phyloP scores from a whole-genome alignment of 2,888 invertebrate species.

The Barypeithes pellucidus region DNA sequence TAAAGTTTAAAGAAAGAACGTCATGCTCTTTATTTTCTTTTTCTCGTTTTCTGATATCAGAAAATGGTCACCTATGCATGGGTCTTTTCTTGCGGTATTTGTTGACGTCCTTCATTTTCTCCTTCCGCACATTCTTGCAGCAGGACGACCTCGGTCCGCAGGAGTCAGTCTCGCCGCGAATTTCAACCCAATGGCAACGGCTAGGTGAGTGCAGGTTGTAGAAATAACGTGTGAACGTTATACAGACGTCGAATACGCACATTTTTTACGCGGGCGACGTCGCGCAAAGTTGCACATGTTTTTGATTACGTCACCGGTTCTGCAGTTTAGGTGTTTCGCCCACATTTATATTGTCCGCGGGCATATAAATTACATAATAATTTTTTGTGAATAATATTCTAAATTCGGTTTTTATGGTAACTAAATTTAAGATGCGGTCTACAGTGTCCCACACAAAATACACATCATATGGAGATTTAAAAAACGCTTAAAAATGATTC shows the following conservation, averaged over 20 bases:
- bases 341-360: no score
- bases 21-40: neutral
- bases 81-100: neutral
- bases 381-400: no score
- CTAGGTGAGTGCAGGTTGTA: constrained; percentile 27
- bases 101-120: constrained; percentile 28
- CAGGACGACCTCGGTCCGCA: constrained; percentile 25
- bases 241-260: constrained; percentile 7
- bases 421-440: no score
- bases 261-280: constrained; percentile 10
- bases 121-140: constrained; percentile 25
- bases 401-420: no score
- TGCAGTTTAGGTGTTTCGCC: neutral
- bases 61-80: neutral
- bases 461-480: no score
- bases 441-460: no score
- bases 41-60: neutral
- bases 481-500: no score
- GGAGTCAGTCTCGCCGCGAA: constrained; percentile 64
- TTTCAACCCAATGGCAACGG: constrained; percentile 60
- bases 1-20: no score
- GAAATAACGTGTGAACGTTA: constrained; percentile 22
- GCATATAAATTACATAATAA: no score
- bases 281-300: neutral
- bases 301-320: neutral